These are phyloP conservation scores for Poecilobothrus nobilitatus DNA, from an alignment of 2,888 invertebrate genomes.

Conservation along the genomic window DNA sequence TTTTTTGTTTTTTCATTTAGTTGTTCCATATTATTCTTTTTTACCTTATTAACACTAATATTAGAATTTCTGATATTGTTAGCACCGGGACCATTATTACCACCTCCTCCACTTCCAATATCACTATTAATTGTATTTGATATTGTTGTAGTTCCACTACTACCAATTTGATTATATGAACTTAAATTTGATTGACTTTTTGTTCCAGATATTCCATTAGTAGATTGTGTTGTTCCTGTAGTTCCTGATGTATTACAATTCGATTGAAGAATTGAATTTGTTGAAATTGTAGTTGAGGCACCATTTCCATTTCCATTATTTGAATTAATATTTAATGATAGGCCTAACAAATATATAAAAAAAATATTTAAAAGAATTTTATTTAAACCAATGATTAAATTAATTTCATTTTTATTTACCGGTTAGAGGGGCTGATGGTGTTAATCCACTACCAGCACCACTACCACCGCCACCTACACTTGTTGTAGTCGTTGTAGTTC, in stretches of 20 bases:
- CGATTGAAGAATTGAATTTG: constrained; percentile 20
- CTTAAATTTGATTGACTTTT: neutral
- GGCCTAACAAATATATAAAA: no score
- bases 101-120: neutral
- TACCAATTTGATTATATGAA: neutral
- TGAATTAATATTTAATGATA: neutral
- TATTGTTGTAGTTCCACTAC: neutral
- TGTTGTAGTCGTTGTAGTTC: neutral
- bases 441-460: no score
- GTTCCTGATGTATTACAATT: constrained; percentile 14
- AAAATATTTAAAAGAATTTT: no score
- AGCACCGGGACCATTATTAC: neutral
- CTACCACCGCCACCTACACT: no score
- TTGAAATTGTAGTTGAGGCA: neutral
- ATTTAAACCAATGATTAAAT: no score
- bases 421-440: no score
- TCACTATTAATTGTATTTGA: neutral
- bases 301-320: neutral
- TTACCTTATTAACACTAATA: neutral
- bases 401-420: no score
- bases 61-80: constrained; percentile 1
- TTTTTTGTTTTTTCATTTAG: no score
- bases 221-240: constrained; percentile 18
- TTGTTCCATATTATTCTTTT: no score
- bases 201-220: constrained; percentile 18